Conservation (phyloP, 2,888 invertebrate genomes). For the Scelioninae gen. 1 region DNA sequence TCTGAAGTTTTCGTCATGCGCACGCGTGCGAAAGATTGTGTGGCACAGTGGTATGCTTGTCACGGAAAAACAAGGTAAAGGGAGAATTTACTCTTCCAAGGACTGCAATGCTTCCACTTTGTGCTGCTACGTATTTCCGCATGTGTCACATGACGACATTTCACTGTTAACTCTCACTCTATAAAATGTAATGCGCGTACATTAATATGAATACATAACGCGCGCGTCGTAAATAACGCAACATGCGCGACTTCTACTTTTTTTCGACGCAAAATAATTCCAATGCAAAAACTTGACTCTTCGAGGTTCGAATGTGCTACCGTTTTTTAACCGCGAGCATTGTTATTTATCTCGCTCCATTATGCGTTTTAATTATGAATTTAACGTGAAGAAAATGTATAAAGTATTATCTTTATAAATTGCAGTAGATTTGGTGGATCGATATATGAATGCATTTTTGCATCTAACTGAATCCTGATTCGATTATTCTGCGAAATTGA, state of each 20-base stretch:
- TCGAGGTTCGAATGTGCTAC: constrained; percentile 29
- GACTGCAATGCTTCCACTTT: constrained; percentile 68
- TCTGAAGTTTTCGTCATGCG: constrained; percentile 22
- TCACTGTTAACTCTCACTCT: constrained; percentile 70
- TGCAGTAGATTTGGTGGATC: constrained; percentile 5
- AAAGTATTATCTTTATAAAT: constrained; percentile 19
- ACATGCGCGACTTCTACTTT: constrained; percentile 13
- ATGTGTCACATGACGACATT: constrained; percentile 70
- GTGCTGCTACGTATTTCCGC: constrained; percentile 68
- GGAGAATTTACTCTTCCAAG: constrained; percentile 70
- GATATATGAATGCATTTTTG: constrained; percentile 8
- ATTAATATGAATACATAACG: constrained; percentile 69
- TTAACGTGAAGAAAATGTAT: constrained; percentile 18
- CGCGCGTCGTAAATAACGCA: constrained; percentile 42
- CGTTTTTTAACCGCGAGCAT: constrained; percentile 1
- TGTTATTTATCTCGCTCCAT: constrained; percentile 32
- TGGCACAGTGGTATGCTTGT: constrained; percentile 66
- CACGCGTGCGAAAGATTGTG: constrained; percentile 49
- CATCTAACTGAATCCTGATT: neutral
- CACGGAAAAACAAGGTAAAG: constrained; percentile 70
- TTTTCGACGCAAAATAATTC: constrained; percentile 43
- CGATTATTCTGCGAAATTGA: neutral
- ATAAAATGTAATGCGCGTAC: constrained; percentile 67
- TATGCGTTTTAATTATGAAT: constrained; percentile 49
- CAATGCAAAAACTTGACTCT: constrained; percentile 37